phyloP scores from a whole-genome alignment of 1,140 invertebrate species.

The Aphidius gifuensis region DNA sequence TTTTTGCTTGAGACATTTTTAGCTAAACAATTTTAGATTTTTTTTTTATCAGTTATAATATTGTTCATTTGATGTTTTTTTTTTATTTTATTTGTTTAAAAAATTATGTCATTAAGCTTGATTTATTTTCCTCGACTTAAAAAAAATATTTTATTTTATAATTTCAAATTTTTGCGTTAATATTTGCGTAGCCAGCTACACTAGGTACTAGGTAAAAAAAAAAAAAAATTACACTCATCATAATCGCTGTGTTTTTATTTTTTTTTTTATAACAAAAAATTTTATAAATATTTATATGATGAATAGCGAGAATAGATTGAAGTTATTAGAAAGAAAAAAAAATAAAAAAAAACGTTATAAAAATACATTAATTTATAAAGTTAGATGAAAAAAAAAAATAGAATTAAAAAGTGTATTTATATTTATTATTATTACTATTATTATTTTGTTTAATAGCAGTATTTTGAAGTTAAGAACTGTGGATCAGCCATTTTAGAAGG shows the following conservation, averaged over 20 bases:
- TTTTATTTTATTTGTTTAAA: constrained; percentile 3
- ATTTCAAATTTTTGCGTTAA: too few relatives aligned
- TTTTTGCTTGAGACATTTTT: too few relatives aligned
- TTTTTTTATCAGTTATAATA: too few relatives aligned
- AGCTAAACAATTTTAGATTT: too few relatives aligned
- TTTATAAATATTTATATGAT: neutral
- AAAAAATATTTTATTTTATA: too few relatives aligned
- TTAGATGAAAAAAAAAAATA: neutral
- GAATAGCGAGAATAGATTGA: too few relatives aligned
- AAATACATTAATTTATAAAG: neutral
- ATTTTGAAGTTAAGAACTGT: constrained; percentile 26
- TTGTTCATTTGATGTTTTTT: neutral
- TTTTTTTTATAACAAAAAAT: constrained; percentile 4
- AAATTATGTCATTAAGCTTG: constrained; percentile 14
- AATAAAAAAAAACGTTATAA: neutral
- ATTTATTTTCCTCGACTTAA: constrained; percentile 3
- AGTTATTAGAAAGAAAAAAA: neutral
- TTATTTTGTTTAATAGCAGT: constrained; percentile 1
- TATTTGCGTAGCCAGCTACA: constrained; percentile 35
- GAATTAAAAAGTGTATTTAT: neutral
- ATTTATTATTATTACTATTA: constrained; percentile 9
- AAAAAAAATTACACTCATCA: constrained; percentile 1
- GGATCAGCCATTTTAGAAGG: constrained; percentile 20
- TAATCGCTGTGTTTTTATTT: constrained; percentile 3
- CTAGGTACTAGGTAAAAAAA: constrained; percentile 26